Conservation (phyloP, 2,113 vertebrate species). For the Oreocharis arfaki region DNA sequence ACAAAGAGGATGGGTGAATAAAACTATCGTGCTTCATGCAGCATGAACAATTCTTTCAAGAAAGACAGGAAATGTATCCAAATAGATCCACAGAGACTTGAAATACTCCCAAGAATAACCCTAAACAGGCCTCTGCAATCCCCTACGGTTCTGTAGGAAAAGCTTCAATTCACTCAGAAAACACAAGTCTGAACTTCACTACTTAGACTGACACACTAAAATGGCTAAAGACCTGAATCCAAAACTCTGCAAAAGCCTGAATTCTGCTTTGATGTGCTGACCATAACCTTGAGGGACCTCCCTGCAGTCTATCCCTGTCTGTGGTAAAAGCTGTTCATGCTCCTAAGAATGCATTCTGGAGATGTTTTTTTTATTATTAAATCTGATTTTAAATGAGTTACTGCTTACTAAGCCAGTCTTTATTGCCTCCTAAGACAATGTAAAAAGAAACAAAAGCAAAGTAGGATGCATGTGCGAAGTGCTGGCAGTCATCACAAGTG, state of each 20-base stretch:
- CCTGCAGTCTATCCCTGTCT: not conserved
- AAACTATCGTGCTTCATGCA: not conserved
- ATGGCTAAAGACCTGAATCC: not conserved
- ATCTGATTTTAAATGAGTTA: not conserved
- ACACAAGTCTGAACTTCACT: not conserved
- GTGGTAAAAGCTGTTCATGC: not conserved
- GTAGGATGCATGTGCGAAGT: accelerated
- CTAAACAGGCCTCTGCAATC: constrained; percentile 46
- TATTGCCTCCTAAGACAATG: not conserved
- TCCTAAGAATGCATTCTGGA: not conserved
- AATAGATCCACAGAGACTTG: constrained; percentile 44
- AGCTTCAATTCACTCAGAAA: not conserved
- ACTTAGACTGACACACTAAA: not conserved
- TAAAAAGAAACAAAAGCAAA: not conserved
- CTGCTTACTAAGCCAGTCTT: not conserved
- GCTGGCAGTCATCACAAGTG: accelerated
- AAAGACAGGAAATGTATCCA: constrained; percentile 28
- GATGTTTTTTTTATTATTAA: not conserved
- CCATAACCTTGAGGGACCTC: not conserved
- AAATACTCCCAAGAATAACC: constrained; percentile 65
- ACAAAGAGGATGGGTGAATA: not conserved
- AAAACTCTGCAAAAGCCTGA: not conserved
- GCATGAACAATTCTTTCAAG: constrained; percentile 35
- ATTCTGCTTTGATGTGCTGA: not conserved
- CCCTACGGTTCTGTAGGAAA: not conserved